Conservation (phyloP, 2,113 vertebrate genomes). For the Myrmophylax atrothorax region DNA sequence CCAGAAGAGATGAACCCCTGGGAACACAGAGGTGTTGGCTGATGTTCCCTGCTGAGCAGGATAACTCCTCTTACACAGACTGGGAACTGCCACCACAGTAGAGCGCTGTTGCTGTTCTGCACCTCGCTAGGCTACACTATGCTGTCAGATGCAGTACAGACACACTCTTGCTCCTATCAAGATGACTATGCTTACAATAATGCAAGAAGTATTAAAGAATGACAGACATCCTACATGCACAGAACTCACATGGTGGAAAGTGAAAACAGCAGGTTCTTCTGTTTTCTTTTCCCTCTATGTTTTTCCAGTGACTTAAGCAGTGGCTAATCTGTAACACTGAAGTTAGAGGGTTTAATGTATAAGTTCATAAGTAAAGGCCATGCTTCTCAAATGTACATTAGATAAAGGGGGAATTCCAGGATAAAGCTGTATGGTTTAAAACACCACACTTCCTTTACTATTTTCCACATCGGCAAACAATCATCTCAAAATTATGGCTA, state of each 20-base stretch:
- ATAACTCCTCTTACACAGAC: background rate
- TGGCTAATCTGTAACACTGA: background rate
- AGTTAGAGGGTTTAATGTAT: background rate
- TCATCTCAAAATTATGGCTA: background rate
- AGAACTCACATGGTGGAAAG: background rate
- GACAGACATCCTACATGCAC: background rate
- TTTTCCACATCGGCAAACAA: background rate
- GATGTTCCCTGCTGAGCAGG: background rate
- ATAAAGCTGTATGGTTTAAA: background rate
- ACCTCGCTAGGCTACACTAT: background rate
- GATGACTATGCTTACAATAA: background rate
- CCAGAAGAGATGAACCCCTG: background rate
- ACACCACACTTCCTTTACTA: background rate
- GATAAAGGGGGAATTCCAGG: background rate
- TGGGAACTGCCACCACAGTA: background rate
- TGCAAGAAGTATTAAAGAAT: background rate
- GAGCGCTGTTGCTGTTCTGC: background rate
- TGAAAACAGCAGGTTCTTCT: background rate
- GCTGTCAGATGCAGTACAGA: background rate
- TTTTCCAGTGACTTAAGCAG: background rate
- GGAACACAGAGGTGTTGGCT: background rate
- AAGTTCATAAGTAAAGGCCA: background rate
- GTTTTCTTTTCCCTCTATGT: background rate
- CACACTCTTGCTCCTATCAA: background rate
- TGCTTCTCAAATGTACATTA: background rate